Conservation (phyloP, 2,888 invertebrate species). For the Catotricha subobsoleta region DNA sequence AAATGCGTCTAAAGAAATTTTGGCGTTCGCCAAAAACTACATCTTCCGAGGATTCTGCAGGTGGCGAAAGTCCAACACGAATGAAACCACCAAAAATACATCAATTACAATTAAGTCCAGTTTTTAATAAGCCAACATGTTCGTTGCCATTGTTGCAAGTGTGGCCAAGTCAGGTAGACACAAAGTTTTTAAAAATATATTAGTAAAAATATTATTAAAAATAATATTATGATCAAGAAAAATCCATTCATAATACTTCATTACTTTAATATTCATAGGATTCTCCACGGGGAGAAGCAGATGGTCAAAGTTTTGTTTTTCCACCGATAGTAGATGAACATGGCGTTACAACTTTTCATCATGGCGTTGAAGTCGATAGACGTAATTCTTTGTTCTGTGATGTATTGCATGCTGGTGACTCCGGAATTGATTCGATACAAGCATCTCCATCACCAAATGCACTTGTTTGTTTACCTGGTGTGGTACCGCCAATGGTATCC, state of each 20-base stretch:
- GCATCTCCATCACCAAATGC: conserved; percentile 37
- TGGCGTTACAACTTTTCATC: conserved; percentile 9
- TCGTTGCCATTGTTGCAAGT: conserved; percentile 41
- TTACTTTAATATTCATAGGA: conserved; percentile 27
- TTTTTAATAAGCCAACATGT: conserved; percentile 31
- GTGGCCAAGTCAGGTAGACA: conserved; percentile 43
- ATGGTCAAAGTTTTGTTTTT: conserved; percentile 49
- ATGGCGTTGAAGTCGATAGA: conserved; percentile 15
- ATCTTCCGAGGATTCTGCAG: conserved; percentile 29
- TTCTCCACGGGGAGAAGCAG: conserved; percentile 47
- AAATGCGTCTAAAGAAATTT: conserved; percentile 30
- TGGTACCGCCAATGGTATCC: conserved; percentile 23
- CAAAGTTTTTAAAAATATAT: not conserved
- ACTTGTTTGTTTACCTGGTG: not conserved
- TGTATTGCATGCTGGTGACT: conserved; percentile 35
- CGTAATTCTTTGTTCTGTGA: conserved; percentile 31
- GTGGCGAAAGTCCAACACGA: conserved; percentile 34
- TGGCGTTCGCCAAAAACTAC: conserved; percentile 31
- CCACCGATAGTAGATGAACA: conserved; percentile 31
- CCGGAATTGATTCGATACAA: conserved; percentile 55
- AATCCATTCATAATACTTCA: no score
- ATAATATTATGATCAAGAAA: no score
- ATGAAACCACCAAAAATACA: conserved; percentile 20
- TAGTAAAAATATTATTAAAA: not conserved
- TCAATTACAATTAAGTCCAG: conserved; percentile 10